Evolutionary conservation across 2,797 vertebrate genomes (phyloP), one percentile per base, ranked within the genome.

Genomic region (Craterocephalus amniculus): DNA sequence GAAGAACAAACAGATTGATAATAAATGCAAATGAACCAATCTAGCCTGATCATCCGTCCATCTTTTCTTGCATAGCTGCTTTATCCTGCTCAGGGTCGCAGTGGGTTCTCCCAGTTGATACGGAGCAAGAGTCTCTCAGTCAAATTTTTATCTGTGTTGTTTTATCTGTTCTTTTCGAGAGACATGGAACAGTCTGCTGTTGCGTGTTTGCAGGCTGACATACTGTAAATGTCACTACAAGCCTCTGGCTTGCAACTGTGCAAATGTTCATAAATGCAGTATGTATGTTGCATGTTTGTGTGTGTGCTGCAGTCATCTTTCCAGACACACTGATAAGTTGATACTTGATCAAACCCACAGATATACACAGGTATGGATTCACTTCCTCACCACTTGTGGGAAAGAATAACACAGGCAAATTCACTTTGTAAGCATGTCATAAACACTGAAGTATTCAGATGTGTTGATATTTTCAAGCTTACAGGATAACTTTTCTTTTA

Each of bases 291-390:
- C 45, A 74, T 72, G 49, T 22, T 14, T 34, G 35, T 75, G 56
- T 36, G 58, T 29, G 35, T n/a, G n/a, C n/a, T n/a, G 8, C 51
- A 58, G 34, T 64, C 65, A 74, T 76, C 61, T 69, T 57, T 75
- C 4, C n/a, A 56, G 43, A 75, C 24, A 61, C 2, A 49, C 45
- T n/a, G 10, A 14, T 56, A 27, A 55, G 76, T 67, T 51, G 55
- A 49, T 74, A 70, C 61, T 60, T 20, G 32, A 22, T 83, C 61
- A 78, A 48, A 22, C 38, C 2, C 22, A 16, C 32, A 40, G 10
- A 59, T 14, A 56, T 9, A 6, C 6, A 58, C 63, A 49, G 29
- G 71, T 71, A 56, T 67, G 36, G 2, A 45, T 40, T 63, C 67
- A 36, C 51, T 45, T 70, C 16, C 49, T 49, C 69, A 63, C 24